Base-by-base conservation (phyloP, 2,888 invertebrate genomes). In the Melanostoma scalare region DNA sequence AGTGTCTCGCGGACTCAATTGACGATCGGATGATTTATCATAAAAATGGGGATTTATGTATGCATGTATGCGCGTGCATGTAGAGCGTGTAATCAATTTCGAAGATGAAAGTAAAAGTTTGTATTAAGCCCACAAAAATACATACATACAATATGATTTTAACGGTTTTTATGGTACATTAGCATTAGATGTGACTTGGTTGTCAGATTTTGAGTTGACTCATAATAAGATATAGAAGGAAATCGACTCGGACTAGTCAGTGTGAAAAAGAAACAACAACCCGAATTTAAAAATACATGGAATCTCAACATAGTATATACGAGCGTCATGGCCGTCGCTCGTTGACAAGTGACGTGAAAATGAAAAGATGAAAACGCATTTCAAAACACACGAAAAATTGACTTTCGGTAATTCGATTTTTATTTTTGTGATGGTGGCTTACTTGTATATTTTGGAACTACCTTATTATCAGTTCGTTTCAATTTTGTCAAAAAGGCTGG, bases 11-110 rank as follows among this genome's bases (percentile, higher is more conserved):
- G 52, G 53, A 61, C 56, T 69, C 55, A 58, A 78, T 38, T 82
- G 82, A 78, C 78, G 73, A 82, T 82, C 72, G 67, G 48, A 73
- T 82, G 82, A 78, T 78, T 82, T 82, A 73, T 78, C 56, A 73
- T 58, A 53, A 56, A 40, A 82, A 68, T 67, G 55, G 20, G 46
- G 10, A 69, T 63, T 40, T 31, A 20, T 36, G 46, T 36, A 20
- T 42, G 35, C 35, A 5, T 61, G 55, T 71, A 52, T 76, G 71
- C 71, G 55, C 55, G 61, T 55, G 71, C 69, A 78, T 73, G 78
- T 58, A 78, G 78, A 78, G 73, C 78, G 78, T 78, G 78, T 73
- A 78, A 78, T 82, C 78, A 78, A 82, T 78, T 82, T 78, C 58
- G 44, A 72, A 82, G 73, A 78, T 82, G 73, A 82, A 82, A 82